A percentile compares a stretch with the other conserved stretches of the same genome.
Evolutionary conservation across 2,113 vertebrate species (phyloP).

Genomic region (Oncorhynchus nerka): DNA sequence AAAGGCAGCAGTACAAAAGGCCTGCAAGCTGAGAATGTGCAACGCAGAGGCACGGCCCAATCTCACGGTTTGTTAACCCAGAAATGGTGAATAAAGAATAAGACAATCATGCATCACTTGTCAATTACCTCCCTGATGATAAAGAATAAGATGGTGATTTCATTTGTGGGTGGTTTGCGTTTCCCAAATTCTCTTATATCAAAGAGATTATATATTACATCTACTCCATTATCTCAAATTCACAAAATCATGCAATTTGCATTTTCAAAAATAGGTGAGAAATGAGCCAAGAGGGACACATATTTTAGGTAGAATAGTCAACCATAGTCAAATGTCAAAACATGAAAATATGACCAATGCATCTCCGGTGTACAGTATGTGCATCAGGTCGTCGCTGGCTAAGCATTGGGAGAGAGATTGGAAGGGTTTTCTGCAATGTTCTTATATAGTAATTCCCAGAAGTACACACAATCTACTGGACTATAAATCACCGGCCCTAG

Average conservation of each 20-base stretch:
- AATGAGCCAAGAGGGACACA: no score
- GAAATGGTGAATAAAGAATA: conserved; percentile 54
- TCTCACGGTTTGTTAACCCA: conserved; percentile 69
- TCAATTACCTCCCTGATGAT: conserved; percentile 55
- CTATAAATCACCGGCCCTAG: conserved; percentile 66
- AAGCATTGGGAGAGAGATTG: neutral
- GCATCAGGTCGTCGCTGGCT: no score
- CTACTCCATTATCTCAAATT: no score
- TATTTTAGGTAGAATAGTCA: no score
- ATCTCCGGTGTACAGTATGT: no score
- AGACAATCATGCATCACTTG: conserved; percentile 60
- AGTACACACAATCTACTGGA: conserved; percentile 51
- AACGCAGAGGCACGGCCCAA: conserved; percentile 52
- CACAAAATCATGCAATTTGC: no score
- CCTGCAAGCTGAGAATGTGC: conserved; percentile 65
- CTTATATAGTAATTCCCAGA: conserved; percentile 58
- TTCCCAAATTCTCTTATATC: no score
- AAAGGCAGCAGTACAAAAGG: conserved; percentile 70
- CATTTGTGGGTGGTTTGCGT: no score
- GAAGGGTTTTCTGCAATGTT: conserved; percentile 20
- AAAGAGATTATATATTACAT: no score
- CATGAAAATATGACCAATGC: no score
- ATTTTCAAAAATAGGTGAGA: no score
- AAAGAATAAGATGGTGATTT: conserved; percentile 36
- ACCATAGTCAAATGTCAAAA: no score